phyloP scores from a whole-genome alignment of 1,140 invertebrate species.

The Venturia canescens region DNA sequence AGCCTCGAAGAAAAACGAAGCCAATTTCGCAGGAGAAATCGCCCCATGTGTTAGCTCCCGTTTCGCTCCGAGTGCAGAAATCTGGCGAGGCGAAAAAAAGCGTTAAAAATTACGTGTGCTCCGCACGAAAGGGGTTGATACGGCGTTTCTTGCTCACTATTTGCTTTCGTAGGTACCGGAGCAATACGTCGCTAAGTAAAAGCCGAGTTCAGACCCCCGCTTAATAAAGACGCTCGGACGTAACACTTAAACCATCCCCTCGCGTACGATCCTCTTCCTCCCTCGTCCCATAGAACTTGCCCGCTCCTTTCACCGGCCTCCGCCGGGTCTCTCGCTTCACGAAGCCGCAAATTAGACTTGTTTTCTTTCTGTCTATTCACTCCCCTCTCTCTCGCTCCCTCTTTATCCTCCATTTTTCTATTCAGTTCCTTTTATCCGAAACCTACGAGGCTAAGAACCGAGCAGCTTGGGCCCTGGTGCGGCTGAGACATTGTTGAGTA shows the following conservation, averaged over 20 bases:
- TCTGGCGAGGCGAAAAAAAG: neutral
- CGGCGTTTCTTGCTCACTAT: neutral
- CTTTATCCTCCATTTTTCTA: slow-evolving; percentile 71
- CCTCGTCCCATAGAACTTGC: neutral
- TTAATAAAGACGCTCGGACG: slow-evolving; percentile 64
- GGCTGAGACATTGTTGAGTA: slow-evolving; percentile 56
- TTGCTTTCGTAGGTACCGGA: slow-evolving; percentile 31
- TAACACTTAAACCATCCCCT: slow-evolving; percentile 25
- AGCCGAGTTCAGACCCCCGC: slow-evolving; percentile 55
- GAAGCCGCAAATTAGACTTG: slow-evolving; percentile 44
- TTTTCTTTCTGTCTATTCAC: slow-evolving; percentile 32
- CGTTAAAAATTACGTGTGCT: neutral
- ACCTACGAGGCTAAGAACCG: neutral
- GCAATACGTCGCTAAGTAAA: slow-evolving; percentile 65
- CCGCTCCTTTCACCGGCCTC: neutral
- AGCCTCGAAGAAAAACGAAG: no score
- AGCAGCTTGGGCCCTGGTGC: slow-evolving; percentile 15
- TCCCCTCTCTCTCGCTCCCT: neutral
- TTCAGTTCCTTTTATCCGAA: slow-evolving; percentile 76
- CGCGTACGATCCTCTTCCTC: neutral
- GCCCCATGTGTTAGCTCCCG: no score
- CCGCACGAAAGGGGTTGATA: slow-evolving; percentile 23
- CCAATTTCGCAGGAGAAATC: no score
- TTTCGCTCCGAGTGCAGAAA: no score
- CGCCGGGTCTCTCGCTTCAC: neutral